These are phyloP conservation scores for Garrulus glandarius DNA, from an alignment of 2,797 vertebrate species.

Conservation along the genomic window DNA sequence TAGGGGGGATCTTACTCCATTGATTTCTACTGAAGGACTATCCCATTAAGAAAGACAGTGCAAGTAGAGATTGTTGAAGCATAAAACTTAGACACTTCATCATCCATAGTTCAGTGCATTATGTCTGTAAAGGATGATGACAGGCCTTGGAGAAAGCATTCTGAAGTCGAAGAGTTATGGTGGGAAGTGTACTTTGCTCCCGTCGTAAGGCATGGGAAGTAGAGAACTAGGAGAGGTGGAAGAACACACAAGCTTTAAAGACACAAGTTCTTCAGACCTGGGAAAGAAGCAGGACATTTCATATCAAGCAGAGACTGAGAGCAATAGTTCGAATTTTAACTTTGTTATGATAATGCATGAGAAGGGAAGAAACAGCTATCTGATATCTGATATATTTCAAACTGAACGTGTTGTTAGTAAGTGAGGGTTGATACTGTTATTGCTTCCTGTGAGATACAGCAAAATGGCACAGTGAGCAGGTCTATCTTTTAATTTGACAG, in stretches of 20 bases:
- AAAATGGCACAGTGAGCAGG: not conserved
- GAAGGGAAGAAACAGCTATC: not conserved
- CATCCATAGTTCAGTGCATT: not conserved
- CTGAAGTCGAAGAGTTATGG: not conserved
- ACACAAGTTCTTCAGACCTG: not conserved
- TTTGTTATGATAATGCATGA: not conserved
- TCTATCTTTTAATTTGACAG: not conserved
- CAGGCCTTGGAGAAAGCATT: not conserved
- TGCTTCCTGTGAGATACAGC: not conserved
- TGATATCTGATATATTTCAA: not conserved
- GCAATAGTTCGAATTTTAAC: not conserved
- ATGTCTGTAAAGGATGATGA: not conserved
- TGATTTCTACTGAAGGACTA: not conserved
- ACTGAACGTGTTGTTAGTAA: not conserved
- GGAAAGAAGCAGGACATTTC: not conserved
- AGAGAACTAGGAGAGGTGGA: not conserved
- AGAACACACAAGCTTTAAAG: not conserved
- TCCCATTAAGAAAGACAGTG: not conserved
- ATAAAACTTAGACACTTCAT: not conserved
- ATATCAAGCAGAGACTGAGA: not conserved
- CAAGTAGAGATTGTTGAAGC: not conserved
- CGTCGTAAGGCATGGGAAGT: rapidly evolving
- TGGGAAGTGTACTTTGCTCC: not conserved
- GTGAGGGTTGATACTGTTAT: not conserved
- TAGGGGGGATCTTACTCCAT: not conserved